These are phyloP conservation scores for Heteromurus nitidus DNA, from an alignment of 2,888 invertebrate species.

Conservation along the genomic window DNA sequence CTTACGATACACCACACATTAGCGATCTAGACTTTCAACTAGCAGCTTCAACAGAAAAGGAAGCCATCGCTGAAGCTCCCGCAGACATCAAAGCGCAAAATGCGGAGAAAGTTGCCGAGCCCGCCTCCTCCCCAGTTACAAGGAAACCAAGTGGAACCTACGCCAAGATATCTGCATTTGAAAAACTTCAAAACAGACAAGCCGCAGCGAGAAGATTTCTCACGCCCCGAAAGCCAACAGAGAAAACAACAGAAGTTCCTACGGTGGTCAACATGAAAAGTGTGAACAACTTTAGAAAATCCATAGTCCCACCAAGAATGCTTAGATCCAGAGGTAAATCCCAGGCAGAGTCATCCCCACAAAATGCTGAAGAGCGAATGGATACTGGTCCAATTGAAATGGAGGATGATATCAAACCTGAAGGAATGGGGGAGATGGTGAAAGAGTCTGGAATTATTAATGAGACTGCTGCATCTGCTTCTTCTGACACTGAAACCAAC, in stretches of 20 bases:
- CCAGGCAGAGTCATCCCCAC: background rate
- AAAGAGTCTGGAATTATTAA: slow-evolving; percentile 38
- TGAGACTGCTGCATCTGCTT: slow-evolving; percentile 7
- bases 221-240: slow-evolving; percentile 43
- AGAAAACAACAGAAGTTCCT: slow-evolving; percentile 38
- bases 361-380: background rate
- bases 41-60: slow-evolving; percentile 36
- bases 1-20: slow-evolving; percentile 15
- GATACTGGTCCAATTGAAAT: background rate
- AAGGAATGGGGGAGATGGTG: background rate
- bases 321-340: slow-evolving; percentile 47
- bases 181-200: slow-evolving; percentile 48
- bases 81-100: slow-evolving; percentile 2
- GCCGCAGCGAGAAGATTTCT: slow-evolving; percentile 35
- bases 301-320: slow-evolving; percentile 43
- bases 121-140: background rate
- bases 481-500: slow-evolving; percentile 33
- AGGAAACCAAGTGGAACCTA: no score
- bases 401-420: background rate
- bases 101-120: background rate
- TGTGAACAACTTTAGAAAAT: slow-evolving; percentile 24
- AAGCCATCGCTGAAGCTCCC: background rate
- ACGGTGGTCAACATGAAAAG: background rate
- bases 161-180: slow-evolving; percentile 37
- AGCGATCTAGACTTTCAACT: slow-evolving; percentile 16